phyloP scores from a whole-genome alignment of 2,113 vertebrate genomes.

The Peromyscus californicus region DNA sequence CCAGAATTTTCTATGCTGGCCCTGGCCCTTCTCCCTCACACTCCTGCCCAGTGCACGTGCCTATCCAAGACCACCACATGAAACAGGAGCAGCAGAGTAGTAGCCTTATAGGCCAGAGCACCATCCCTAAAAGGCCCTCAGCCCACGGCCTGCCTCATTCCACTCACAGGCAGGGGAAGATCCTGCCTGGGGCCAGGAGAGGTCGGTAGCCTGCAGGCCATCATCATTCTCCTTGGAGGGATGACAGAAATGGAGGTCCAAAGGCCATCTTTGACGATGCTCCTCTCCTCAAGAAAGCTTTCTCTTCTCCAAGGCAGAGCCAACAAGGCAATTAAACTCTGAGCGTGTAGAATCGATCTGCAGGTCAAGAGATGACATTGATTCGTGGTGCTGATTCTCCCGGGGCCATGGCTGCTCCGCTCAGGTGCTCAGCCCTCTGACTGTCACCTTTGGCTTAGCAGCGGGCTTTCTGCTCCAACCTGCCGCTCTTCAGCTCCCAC shows the following conservation, averaged over 20 bases:
- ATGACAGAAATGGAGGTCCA: not conserved
- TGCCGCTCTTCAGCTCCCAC: not conserved
- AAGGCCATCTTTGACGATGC: not conserved
- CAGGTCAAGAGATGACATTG: not conserved
- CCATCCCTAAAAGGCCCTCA: not conserved
- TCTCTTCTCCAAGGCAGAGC: constrained; percentile 54
- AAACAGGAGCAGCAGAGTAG: not conserved
- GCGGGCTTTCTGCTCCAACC: accelerated
- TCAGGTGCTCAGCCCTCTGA: not conserved
- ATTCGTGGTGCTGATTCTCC: not conserved
- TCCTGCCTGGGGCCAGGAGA: not conserved
- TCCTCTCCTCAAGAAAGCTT: constrained; percentile 27
- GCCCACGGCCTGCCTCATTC: not conserved
- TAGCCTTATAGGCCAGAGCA: not conserved
- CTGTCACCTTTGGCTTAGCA: not conserved
- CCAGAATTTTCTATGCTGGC: not conserved
- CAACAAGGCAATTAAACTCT: constrained; percentile 70
- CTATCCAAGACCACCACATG: not conserved
- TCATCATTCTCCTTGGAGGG: not conserved
- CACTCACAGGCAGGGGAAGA: not conserved
- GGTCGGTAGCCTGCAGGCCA: not conserved
- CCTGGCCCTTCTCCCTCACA: not conserved
- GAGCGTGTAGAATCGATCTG: constrained; percentile 29
- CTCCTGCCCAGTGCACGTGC: too few relatives aligned
- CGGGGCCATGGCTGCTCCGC: not conserved